Evolutionary conservation across 2,797 vertebrate species (phyloP).

Genomic region (Coilia nasus): DNA sequence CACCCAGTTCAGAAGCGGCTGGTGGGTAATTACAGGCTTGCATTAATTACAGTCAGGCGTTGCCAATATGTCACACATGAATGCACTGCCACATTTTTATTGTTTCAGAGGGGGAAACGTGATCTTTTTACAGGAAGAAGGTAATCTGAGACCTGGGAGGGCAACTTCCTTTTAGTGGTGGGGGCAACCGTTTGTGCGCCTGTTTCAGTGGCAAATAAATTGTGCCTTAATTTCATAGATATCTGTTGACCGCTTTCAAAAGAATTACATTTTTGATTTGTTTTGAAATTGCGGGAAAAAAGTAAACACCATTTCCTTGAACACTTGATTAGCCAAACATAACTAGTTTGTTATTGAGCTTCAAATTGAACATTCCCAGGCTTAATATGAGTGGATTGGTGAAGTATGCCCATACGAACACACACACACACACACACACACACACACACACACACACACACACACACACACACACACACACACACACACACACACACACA

Average conservation of each 20-base stretch:
- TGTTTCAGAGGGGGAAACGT: not conserved
- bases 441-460: slow-evolving; percentile 6
- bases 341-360: not conserved
- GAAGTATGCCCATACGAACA: not conserved
- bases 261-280: not conserved
- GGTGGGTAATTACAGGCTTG: not conserved
- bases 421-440: not conserved
- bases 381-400: slow-evolving; percentile 3
- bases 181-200: no score
- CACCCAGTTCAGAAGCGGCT: not conserved
- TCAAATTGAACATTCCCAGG: slow-evolving; percentile 11
- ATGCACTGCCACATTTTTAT: not conserved
- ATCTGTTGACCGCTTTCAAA: not conserved
- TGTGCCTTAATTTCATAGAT: not conserved
- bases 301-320: not conserved
- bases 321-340: slow-evolving; percentile 8
- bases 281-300: not conserved
- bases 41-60: not conserved
- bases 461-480: slow-evolving; percentile 17
- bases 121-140: not conserved
- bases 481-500: slow-evolving; percentile 16
- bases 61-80: not conserved
- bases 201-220: not conserved
- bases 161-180: not conserved
- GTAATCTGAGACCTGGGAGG: not conserved